Percentiles rank a stretch among this genome's conserved stretches.
phyloP scores from a whole-genome alignment of 1,140 invertebrate genomes.

The Zaprionus nigranus region DNA sequence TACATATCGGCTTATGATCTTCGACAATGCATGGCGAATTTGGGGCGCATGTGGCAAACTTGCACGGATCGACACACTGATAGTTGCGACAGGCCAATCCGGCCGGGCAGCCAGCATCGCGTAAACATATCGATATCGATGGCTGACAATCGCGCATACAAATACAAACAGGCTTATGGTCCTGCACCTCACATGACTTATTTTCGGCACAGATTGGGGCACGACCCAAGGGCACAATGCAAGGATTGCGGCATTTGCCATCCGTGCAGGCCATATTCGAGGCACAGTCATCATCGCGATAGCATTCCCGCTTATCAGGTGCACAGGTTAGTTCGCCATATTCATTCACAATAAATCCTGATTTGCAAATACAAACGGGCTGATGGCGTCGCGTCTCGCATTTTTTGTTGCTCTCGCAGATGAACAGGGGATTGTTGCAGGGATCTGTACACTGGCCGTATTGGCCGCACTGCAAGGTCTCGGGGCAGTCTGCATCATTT shows the following conservation, averaged over 20 bases:
- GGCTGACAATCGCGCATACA: constrained; percentile 94
- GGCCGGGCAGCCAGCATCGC: constrained; percentile 93
- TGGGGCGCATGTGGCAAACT: constrained; percentile 90
- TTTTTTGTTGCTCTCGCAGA: constrained; percentile 92
- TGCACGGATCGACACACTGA: constrained; percentile 95
- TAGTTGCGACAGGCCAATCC: constrained; percentile 94
- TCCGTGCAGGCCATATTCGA: constrained; percentile 93
- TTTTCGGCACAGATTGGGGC: constrained; percentile 89
- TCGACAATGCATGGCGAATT: constrained; percentile 95
- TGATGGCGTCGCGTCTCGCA: constrained; percentile 94
- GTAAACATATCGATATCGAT: constrained; percentile 93
- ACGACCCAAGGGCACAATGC: constrained; percentile 87
- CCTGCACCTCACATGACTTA: constrained; percentile 93
- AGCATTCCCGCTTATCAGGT: constrained; percentile 91
- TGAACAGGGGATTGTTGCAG: constrained; percentile 87
- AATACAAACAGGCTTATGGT: constrained; percentile 93
- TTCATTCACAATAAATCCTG: constrained; percentile 94
- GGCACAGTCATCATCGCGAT: constrained; percentile 92
- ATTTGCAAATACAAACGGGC: constrained; percentile 94
- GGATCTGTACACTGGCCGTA: constrained; percentile 92
- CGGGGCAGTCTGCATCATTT: constrained; percentile 90
- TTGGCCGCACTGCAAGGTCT: constrained; percentile 89
- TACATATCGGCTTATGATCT: constrained; percentile 96
- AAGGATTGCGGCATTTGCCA: constrained; percentile 93
- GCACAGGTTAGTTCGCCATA: constrained; percentile 93